Conservation (phyloP, 2,888 invertebrate genomes). For the Pyrrhosoma nymphula region DNA sequence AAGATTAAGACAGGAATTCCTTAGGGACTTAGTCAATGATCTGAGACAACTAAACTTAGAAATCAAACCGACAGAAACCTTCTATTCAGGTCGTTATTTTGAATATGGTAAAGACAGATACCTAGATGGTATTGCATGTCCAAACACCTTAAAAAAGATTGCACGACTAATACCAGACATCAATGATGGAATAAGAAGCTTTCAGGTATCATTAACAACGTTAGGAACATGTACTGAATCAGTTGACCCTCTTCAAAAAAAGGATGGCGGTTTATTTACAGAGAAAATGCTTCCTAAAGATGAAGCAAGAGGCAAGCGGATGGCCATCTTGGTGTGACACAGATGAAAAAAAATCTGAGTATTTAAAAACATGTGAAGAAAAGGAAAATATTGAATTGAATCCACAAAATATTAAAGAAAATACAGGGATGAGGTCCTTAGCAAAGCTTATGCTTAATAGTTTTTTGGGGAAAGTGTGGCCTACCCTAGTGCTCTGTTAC, state of each 20-base stretch:
- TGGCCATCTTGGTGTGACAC: slow-evolving; percentile 73
- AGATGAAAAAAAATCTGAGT: slow-evolving; percentile 68
- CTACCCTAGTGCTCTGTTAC: slow-evolving; percentile 76
- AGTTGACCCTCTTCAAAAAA: slow-evolving; percentile 72
- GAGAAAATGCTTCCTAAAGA: slow-evolving; percentile 74
- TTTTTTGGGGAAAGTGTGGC: slow-evolving; percentile 72
- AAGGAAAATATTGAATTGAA: slow-evolving; percentile 70
- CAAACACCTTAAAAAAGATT: background rate
- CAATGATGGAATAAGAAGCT: no score
- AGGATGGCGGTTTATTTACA: slow-evolving; percentile 73
- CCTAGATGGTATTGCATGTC: background rate
- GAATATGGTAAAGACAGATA: no score
- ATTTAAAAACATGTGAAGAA: slow-evolving; percentile 66
- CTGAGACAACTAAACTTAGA: slow-evolving; percentile 72
- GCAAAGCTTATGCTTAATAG: slow-evolving; percentile 72
- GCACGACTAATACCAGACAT: background rate
- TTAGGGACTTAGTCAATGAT: no score
- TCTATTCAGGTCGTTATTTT: no score
- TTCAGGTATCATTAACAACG: slow-evolving; percentile 71
- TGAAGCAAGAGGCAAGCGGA: slow-evolving; percentile 73
- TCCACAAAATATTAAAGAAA: slow-evolving; percentile 69
- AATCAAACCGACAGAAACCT: slow-evolving; percentile 71
- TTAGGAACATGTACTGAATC: slow-evolving; percentile 75
- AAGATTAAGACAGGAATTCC: no score
- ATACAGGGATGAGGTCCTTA: slow-evolving; percentile 71